Conservation (phyloP, 2,797 vertebrate genomes). For the Sebastes oblongus region DNA sequence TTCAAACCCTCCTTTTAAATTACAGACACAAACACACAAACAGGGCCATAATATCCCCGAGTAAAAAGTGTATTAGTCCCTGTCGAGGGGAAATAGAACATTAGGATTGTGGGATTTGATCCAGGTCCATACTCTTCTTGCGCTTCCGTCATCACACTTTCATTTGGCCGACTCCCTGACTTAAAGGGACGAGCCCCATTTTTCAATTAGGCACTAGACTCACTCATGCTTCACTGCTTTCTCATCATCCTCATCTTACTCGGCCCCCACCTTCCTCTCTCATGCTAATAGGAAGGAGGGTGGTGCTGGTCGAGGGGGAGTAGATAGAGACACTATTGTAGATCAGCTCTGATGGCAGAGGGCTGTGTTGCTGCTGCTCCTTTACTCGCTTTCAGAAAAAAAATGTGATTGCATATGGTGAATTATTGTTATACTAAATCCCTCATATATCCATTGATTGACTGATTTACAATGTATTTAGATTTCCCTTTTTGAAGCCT, state of each 20-base stretch:
- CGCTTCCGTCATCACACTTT: conserved; percentile 40
- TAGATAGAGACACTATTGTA: conserved; percentile 55
- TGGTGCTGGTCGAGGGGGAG: not conserved
- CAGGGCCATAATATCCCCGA: not conserved
- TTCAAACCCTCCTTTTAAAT: conserved; percentile 16
- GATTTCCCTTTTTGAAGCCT: not conserved
- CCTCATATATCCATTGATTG: not conserved
- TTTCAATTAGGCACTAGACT: conserved; percentile 71
- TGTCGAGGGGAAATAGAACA: conserved; percentile 16
- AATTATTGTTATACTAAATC: not conserved
- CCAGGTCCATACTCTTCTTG: conserved; percentile 24
- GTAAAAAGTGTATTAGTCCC: conserved; percentile 5
- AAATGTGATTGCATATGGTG: not conserved
- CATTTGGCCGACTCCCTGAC: conserved; percentile 55
- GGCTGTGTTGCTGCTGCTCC: conserved; percentile 12
- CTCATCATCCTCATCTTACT: conserved; percentile 64
- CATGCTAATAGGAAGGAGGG: conserved; percentile 38
- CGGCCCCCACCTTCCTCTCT: conserved; percentile 14
- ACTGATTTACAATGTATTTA: not conserved
- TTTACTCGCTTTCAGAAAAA: conserved; percentile 1
- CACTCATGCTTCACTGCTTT: conserved; percentile 55
- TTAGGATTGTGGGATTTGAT: conserved; percentile 36
- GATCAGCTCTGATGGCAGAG: conserved; percentile 40
- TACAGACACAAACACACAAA: conserved; percentile 33
- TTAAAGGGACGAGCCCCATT: conserved; percentile 58